These are phyloP conservation scores for Oeneis ivallda DNA, from an alignment of 2,888 invertebrate genomes.

Conservation along the genomic window DNA sequence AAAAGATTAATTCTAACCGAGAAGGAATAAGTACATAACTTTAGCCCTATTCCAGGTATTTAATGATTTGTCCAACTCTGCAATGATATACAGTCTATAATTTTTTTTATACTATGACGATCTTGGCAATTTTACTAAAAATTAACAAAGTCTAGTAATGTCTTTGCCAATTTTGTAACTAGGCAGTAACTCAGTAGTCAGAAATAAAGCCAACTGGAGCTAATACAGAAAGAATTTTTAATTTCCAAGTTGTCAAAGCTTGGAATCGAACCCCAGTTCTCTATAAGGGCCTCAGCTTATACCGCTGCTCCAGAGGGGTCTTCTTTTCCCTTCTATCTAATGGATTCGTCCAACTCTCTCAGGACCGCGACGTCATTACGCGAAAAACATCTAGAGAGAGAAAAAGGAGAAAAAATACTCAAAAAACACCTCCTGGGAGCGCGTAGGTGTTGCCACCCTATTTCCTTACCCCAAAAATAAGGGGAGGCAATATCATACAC, in stretches of 20 bases:
- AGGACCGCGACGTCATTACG: conserved; percentile 78
- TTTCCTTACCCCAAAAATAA: conserved; percentile 75
- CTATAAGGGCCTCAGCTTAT: not conserved
- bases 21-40: conserved; percentile 68
- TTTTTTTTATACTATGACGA: not conserved
- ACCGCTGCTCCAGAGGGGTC: not conserved
- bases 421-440: conserved; percentile 77
- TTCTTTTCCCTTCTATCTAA: conserved; percentile 76
- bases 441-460: conserved; percentile 78
- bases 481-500: conserved; percentile 83
- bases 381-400: conserved; percentile 65
- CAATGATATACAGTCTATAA: not conserved
- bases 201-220: not conserved
- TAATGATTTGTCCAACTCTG: conserved; percentile 67
- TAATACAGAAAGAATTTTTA: not conserved
- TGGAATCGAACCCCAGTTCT: not conserved
- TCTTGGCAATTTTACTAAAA: not conserved
- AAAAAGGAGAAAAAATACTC: conserved; percentile 54
- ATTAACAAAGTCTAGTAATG: too few species aligned
- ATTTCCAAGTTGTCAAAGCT: not conserved
- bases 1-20: conserved; percentile 58
- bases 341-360: conserved; percentile 79
- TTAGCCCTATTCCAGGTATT: conserved; percentile 76
- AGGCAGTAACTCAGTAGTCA: too few species aligned
- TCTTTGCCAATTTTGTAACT: too few species aligned